Percentiles rank a stretch among this genome's conserved stretches.
These are phyloP conservation scores for Amphiprion ocellaris DNA, from an alignment of 2,113 vertebrate genomes.

Conservation along the genomic window DNA sequence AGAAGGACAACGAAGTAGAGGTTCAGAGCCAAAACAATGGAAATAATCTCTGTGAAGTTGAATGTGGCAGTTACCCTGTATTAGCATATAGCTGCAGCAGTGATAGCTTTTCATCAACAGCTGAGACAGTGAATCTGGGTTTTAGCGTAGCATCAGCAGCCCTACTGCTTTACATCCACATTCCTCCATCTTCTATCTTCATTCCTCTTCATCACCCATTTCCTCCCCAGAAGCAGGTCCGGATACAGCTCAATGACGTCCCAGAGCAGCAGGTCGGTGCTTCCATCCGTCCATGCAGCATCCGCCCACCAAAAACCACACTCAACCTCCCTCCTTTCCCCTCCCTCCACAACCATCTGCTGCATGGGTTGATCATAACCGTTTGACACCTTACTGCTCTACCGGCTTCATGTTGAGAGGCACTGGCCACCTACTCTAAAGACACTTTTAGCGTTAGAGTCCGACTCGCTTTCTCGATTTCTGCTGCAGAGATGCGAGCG, in stretches of 20 bases:
- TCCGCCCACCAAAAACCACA: slow-evolving; percentile 21
- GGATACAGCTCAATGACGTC: slow-evolving; percentile 84
- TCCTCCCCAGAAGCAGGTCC: slow-evolving; percentile 86
- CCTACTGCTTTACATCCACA: not conserved
- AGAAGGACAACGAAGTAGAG: too few species aligned
- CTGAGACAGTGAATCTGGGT: not conserved
- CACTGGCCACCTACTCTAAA: not conserved
- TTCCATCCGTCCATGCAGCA: slow-evolving; percentile 24
- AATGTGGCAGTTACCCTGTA: too few species aligned
- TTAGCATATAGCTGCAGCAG: too few species aligned
- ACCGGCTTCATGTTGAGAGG: slow-evolving; percentile 9
- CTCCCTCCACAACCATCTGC: slow-evolving; percentile 28
- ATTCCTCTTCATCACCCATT: slow-evolving; percentile 65
- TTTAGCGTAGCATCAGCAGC: not conserved
- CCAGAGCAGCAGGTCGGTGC: slow-evolving; percentile 84
- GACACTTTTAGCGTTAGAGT: not conserved
- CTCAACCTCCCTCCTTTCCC: not conserved
- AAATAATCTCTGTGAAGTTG: too few species aligned
- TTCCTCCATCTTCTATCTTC: slow-evolving; percentile 36
- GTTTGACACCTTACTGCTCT: slow-evolving; percentile 11
- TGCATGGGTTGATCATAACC: slow-evolving; percentile 65
- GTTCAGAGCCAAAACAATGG: too few species aligned
- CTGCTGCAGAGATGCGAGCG: not conserved
- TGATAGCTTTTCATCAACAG: too few species aligned
- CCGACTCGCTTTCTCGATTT: not conserved